Base-by-base conservation (phyloP, 2,888 invertebrate genomes). In the Cetonia aurata region DNA sequence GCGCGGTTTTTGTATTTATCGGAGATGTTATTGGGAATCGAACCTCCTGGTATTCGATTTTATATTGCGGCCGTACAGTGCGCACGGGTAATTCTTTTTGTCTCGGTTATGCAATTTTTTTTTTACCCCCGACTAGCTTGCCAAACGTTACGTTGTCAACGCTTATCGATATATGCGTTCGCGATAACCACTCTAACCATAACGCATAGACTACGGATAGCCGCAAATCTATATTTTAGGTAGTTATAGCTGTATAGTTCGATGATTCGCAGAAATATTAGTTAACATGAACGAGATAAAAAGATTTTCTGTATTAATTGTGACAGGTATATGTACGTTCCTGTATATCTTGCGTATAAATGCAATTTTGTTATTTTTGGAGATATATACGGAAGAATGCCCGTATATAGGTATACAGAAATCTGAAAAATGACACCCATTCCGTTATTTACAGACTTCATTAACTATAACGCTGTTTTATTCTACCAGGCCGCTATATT, bases 361-460 rank as follows among this genome's bases (percentile, higher is more conserved):
- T 25, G 4, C 25, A 25, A 25, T 25, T 25, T 25, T 1, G 25
- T 25, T 25, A 25, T 25, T 52, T 52, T 52, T 44, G 13, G 13
- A 44, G 6, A 44, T 55, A 33, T n/a, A 55, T 10, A 55, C 31
- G 12, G 12, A 55, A 25, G 4, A 25, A 25, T 25, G 4, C 25
- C 25, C n/a, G 31, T n/a, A 25, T 33, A 25, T 10, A 17, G n/a
- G 46, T 31, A 13, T 65, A 48, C 33, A 60, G 60, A 68, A 68
- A 71, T 65, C 71, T 65, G 71, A 71, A 76, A 77, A 77, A 78
- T 74, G 74, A 74, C 76, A 44, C n/a, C 55, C 31, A 6, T 75
- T 76, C 79, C 78, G 80, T 80, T 80, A 80, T 80, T 80, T 80
- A 80, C 79, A 76, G 80, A 80, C 79, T 80, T 81, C 80, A 81